Base-by-base conservation (phyloP, 1,140 invertebrate genomes). In the Cyphomyrmex costatus region DNA sequence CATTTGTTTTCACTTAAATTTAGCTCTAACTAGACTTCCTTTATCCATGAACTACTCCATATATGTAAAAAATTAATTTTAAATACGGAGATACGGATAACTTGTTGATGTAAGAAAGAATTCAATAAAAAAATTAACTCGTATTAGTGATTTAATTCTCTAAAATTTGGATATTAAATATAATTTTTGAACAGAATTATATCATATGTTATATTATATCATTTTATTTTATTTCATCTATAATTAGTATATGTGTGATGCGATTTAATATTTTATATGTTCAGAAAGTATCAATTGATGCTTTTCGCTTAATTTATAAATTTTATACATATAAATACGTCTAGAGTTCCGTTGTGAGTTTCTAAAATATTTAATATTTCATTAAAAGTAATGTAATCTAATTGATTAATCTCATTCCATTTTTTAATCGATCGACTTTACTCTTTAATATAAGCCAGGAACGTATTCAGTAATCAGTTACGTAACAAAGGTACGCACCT, bases 401-500 rank as follows among this genome's bases (percentile, higher is more conserved):
- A 60, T 82, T 74, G 36, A 83, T 42, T 74, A 83, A 73, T 74
- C 36, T 30, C 51, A 51, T 73, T 80, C 68, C 33, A 24, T 33
- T 53, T 73, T n/a, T 10, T 27, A 73, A 82, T 46, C 68, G 53
- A 83, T 73, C 19, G 36, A 27, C 36, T 73, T 33, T 16, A 56
- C 56, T 70, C 70, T 56, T 68, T 49, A 74, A 12, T n/a, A 58
- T 49, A n/a, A 65, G 24, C 4, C 36, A 33, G 12, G 51, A 12
- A 21, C 53, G 24, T 73, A 58, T 30, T 85, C 73, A 21, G 24
- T 65, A 78, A 65, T 12, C 36, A 21, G 65, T 86, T 87, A 79
- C 49, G 56, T 79, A 87, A 87, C 56, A 24, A 58, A 78, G 49
- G 19, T 49, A 79, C 46, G 58, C 53, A 70, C 49, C 51, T 76